Percentiles rank a stretch among this genome's conserved stretches.
Evolutionary conservation across 1,140 invertebrate species (phyloP).

Genomic region (Papilio polytes): DNA sequence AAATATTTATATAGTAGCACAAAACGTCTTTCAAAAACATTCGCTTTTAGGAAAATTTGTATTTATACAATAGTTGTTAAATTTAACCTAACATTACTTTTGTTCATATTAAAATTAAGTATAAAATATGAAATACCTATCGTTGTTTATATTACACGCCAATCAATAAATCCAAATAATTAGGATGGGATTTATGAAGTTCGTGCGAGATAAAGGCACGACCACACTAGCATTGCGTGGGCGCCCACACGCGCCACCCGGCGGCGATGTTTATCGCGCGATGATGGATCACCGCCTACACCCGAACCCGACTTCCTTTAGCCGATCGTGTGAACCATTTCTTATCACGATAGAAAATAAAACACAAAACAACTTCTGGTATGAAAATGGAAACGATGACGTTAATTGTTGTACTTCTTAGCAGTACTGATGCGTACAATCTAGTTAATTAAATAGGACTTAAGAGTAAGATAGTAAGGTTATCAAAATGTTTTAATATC

Average conservation of each 20-base stretch:
- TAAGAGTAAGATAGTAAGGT: too few species aligned
- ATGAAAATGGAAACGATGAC: not conserved
- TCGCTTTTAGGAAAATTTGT: too few species aligned
- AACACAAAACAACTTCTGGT: not conserved
- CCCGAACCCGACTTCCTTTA: slow-evolving; percentile 51
- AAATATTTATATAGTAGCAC: not conserved
- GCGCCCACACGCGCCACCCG: slow-evolving; percentile 55
- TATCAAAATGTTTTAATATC: too few species aligned
- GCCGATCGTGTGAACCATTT: slow-evolving; percentile 32
- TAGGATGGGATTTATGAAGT: slow-evolving; percentile 7
- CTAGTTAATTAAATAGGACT: too few species aligned
- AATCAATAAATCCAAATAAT: not conserved
- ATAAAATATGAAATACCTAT: too few species aligned
- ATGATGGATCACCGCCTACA: slow-evolving; percentile 67
- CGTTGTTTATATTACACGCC: not conserved
- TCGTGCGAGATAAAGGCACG: slow-evolving; percentile 25
- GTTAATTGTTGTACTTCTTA: too few species aligned
- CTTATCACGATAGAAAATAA: slow-evolving; percentile 10
- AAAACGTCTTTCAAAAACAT: too few species aligned
- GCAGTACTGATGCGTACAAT: too few species aligned
- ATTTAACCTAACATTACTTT: too few species aligned
- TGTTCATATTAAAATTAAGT: not conserved
- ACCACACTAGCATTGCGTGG: slow-evolving; percentile 45
- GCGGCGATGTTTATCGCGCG: slow-evolving; percentile 66
- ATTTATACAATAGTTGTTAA: too few species aligned